These are phyloP conservation scores for Vespertilio murinus DNA, from an alignment of 2,797 vertebrate genomes.

Conservation along the genomic window DNA sequence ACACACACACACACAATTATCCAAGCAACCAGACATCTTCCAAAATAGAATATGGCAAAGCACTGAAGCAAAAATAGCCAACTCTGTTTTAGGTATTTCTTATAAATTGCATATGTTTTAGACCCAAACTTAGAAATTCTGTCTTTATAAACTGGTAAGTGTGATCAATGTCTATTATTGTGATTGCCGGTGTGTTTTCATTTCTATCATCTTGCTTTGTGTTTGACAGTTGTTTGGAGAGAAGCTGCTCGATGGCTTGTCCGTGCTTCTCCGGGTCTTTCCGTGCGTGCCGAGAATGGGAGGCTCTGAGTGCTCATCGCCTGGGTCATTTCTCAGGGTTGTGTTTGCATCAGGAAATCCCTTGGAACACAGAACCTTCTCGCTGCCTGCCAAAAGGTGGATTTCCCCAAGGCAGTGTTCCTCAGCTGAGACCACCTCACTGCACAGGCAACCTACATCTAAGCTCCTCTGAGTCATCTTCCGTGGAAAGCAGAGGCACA, in stretches of 20 bases:
- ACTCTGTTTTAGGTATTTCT: not conserved
- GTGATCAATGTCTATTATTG: not conserved
- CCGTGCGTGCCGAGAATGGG: not conserved
- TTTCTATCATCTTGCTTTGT: not conserved
- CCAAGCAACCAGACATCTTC: not conserved
- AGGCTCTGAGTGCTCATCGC: not conserved
- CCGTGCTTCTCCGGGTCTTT: not conserved
- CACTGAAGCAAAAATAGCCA: not conserved
- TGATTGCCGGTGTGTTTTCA: not conserved
- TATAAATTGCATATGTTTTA: not conserved
- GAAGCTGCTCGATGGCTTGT: not conserved
- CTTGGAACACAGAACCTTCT: not conserved
- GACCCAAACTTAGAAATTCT: not conserved
- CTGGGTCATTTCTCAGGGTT: not conserved
- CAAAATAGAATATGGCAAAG: not conserved
- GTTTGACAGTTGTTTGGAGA: not conserved
- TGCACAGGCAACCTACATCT: fast-evolving
- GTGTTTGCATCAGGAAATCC: not conserved
- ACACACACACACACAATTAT: not conserved
- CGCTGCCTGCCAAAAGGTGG: not conserved
- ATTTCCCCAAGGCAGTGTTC: not conserved
- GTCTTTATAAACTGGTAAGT: not conserved
- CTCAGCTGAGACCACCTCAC: not conserved
- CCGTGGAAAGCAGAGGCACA: not conserved
- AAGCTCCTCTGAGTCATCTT: not conserved